Conservation (phyloP, 2,888 invertebrate species). For the Agonum fuliginosum region DNA sequence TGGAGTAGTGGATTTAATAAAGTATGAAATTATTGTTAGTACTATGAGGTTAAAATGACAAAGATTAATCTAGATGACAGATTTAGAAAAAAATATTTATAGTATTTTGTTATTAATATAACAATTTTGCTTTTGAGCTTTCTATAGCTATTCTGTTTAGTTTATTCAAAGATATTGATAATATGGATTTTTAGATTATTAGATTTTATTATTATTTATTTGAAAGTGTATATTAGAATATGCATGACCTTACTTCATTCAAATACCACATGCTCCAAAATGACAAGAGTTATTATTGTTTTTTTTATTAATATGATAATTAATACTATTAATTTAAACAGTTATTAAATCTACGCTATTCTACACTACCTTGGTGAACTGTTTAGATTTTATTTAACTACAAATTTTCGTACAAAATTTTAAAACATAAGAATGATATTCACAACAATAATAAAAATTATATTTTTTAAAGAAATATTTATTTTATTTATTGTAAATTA, state of each 20-base stretch:
- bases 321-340: constrained; percentile 33
- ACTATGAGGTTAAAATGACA: neutral
- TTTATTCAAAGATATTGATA: constrained; percentile 12
- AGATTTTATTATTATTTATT: neutral
- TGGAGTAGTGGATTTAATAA: neutral
- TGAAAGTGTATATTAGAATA: neutral
- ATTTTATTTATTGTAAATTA: constrained; percentile 21
- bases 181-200: constrained; percentile 20
- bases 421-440: constrained; percentile 5
- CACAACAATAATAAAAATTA: constrained; percentile 9
- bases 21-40: constrained; percentile 7
- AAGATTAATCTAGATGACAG: constrained; percentile 10
- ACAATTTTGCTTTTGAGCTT: constrained; percentile 34
- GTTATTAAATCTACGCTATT: constrained; percentile 27
- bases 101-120: constrained; percentile 29
- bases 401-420: constrained; percentile 42
- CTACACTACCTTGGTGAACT: constrained; percentile 30
- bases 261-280: constrained; percentile 12
- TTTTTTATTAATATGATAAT: constrained; percentile 9
- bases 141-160: constrained; percentile 9
- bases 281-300: constrained; percentile 5
- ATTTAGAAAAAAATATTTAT: constrained; percentile 16
- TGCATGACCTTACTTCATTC: neutral
- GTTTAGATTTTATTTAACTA: constrained; percentile 12
- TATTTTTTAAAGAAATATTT: constrained; percentile 36